These are phyloP conservation scores for Gastrophysa polygoni DNA, from an alignment of 2,888 invertebrate species.

Conservation along the genomic window DNA sequence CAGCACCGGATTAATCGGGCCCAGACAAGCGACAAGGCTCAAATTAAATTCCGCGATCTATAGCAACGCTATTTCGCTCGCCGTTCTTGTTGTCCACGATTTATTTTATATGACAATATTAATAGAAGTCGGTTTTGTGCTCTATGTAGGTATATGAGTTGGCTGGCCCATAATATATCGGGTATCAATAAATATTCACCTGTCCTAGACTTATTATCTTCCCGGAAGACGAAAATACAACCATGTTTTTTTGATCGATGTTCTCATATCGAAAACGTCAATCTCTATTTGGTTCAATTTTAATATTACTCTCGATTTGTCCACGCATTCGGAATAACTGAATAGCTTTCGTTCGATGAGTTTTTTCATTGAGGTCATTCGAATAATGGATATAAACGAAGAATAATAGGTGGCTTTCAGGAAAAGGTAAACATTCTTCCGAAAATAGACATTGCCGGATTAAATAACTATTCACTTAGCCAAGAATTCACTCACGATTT, in stretches of 20 bases:
- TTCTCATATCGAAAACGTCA: neutral
- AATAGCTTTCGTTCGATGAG: too few relatives aligned
- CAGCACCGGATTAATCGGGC: conserved; percentile 44
- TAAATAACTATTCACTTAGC: conserved; percentile 5
- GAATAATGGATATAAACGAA: neutral
- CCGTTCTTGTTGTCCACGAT: conserved; percentile 31
- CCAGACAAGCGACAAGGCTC: conserved; percentile 44
- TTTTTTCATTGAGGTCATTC: too few relatives aligned
- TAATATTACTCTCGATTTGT: too few relatives aligned
- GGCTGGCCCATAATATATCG: too few relatives aligned
- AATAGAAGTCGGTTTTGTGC: conserved; percentile 38
- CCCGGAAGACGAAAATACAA: neutral
- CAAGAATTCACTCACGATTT: neutral
- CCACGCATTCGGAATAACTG: too few relatives aligned
- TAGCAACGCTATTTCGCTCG: too few relatives aligned
- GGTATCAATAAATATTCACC: too few relatives aligned
- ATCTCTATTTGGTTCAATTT: too few relatives aligned
- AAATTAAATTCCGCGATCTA: conserved; percentile 49
- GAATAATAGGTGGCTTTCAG: neutral
- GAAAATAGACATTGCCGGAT: conserved; percentile 11
- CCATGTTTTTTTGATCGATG: neutral
- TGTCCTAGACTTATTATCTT: neutral
- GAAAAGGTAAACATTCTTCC: neutral
- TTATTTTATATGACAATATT: conserved; percentile 43
- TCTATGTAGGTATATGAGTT: too few relatives aligned